phyloP scores from a whole-genome alignment of 2,888 invertebrate species.

The Branchipolynoe longqiensis region DNA sequence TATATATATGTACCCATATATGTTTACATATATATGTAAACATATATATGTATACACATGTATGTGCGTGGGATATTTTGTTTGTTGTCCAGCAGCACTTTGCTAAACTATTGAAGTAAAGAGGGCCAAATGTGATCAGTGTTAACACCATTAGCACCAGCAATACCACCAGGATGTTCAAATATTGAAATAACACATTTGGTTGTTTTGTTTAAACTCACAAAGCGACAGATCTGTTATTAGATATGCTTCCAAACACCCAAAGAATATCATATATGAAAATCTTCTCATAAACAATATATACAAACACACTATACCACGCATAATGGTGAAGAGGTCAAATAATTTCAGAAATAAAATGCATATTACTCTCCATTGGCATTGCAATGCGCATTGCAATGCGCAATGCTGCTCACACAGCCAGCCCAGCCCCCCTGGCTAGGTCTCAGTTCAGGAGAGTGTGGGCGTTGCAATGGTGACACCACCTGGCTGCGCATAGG shows the following conservation, averaged over 20 bases:
- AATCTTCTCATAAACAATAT: slow-evolving; percentile 33
- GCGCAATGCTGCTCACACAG: no score
- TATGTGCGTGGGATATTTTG: neutral
- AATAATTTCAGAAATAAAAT: slow-evolving; percentile 37
- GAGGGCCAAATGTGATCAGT: slow-evolving; percentile 20
- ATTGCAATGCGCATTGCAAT: no score
- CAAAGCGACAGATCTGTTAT: slow-evolving; percentile 8
- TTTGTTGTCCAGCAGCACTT: neutral
- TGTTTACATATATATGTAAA: no score
- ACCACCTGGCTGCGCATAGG: no score
- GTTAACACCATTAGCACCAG: slow-evolving; percentile 42
- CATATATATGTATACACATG: neutral
- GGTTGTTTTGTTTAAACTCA: no score
- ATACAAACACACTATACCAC: slow-evolving; percentile 13
- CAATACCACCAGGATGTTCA: slow-evolving; percentile 40
- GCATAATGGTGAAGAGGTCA: neutral
- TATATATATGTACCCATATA: no score
- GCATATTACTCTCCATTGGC: neutral
- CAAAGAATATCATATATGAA: slow-evolving; percentile 2
- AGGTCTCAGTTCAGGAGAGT: no score
- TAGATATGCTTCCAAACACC: slow-evolving; percentile 39
- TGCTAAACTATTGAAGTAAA: neutral
- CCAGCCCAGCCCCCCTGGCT: no score
- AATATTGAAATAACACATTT: neutral
- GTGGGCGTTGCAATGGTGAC: no score